phyloP scores from a whole-genome alignment of 2,888 invertebrate genomes.

The Platynereis dumerilii region DNA sequence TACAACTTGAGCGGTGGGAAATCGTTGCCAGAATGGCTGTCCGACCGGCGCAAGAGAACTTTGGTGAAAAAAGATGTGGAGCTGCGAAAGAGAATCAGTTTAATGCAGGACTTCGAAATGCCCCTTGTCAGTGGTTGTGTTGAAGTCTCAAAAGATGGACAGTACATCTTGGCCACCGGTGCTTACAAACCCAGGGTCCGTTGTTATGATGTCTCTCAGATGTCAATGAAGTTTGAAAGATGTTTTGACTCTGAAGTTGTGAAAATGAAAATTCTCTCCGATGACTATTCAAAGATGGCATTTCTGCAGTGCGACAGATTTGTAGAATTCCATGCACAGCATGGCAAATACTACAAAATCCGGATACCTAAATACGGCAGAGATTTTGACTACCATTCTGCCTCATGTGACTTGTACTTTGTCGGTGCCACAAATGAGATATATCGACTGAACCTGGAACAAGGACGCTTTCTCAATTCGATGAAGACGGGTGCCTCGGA shows the following conservation, averaged over 20 bases:
- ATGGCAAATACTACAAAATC: slow-evolving; percentile 87
- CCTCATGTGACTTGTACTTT: slow-evolving; percentile 89
- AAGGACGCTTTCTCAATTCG: slow-evolving; percentile 91
- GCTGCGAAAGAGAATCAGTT: slow-evolving; percentile 86
- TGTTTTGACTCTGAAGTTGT: slow-evolving; percentile 97
- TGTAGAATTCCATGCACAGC: slow-evolving; percentile 93
- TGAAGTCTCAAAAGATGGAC: slow-evolving; percentile 85
- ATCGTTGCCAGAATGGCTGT: slow-evolving; percentile 83
- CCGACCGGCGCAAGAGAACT: slow-evolving; percentile 68
- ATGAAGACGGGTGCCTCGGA: slow-evolving; percentile 73
- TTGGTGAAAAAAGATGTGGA: slow-evolving; percentile 88
- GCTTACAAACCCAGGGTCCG: slow-evolving; percentile 92
- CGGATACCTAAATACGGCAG: slow-evolving; percentile 95
- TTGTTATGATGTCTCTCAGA: slow-evolving; percentile 94
- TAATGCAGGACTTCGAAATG: slow-evolving; percentile 99
- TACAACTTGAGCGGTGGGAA: slow-evolving; percentile 97
- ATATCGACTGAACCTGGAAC: slow-evolving; percentile 91
- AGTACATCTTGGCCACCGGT: slow-evolving; percentile 92
- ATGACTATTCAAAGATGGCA: slow-evolving; percentile 94
- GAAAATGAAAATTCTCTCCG: slow-evolving; percentile 89
- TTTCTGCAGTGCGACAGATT: slow-evolving; percentile 89
- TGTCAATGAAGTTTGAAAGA: slow-evolving; percentile 96
- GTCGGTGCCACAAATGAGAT: slow-evolving; percentile 87
- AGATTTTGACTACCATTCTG: slow-evolving; percentile 88
- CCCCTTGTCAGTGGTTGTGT: slow-evolving; percentile 89